Base-by-base conservation (phyloP, 2,888 invertebrate genomes). In the Meteorus colon region DNA sequence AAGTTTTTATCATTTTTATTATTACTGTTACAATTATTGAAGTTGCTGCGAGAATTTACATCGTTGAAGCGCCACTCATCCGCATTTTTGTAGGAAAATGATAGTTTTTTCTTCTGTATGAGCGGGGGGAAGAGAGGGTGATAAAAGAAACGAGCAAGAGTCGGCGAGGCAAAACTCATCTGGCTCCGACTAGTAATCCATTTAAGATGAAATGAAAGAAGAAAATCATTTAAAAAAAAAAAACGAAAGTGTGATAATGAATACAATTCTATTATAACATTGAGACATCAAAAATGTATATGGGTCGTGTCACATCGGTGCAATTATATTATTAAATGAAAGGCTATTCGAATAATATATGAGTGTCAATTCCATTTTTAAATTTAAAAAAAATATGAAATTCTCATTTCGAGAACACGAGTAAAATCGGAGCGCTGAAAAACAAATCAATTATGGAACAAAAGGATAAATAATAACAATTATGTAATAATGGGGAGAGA, bases 321-420 rank as follows among this genome's bases (percentile, higher is more conserved):
- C 88, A 89, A 88, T 88, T 88, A 87, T 85, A 62, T 63, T 76
- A 65, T 82, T 85, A 71, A 45, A 84, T 83, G 83, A 86, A 84
- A 86, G 84, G 85, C 88, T 88, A 89, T 84, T 89, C 86, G 85
- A 88, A 88, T 88, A 89, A 89, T 89, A 68, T 88, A 88, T 89
- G 84, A 89, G 88, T 89, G 89, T 89, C 89, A 89, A 89, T 89
- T 89, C 89, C 88, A 89, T 85, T 88, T 88, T 87, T 84, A 86
- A 87, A 83, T 81, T 87, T 87, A 86, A 84, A 80, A 71, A 81
- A 72, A 77, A 82, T 79, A 79, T 62, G 45, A 60, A 31, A 82
- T 88, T 86, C 85, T 68, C 34, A 27, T n/a, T 60, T 31, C 48
- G 59, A 76, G 8, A 60, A 80, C 68, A 68, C 59, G 77, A 78